A percentile compares a stretch with the other conserved stretches of the same genome.
These are phyloP conservation scores for Cyphomyrus plagiostoma DNA, from an alignment of 2,113 vertebrate species.

Conservation along the genomic window DNA sequence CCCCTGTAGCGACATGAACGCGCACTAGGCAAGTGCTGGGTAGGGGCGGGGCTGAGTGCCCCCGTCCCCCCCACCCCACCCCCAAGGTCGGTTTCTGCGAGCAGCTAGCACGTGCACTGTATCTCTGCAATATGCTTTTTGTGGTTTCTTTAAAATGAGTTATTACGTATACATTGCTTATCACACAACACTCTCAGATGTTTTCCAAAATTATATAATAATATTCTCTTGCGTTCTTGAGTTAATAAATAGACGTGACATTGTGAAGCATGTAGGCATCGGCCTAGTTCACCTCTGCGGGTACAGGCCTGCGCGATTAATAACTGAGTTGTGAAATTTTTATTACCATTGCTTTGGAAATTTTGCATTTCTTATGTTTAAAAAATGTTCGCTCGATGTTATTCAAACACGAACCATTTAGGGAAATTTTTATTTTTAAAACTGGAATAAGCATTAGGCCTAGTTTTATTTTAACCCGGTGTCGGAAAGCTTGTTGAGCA, in stretches of 20 bases:
- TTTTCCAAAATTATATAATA: not conserved
- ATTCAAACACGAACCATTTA: not conserved
- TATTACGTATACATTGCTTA: not conserved
- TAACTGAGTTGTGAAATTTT: not conserved
- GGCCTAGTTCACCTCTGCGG: not conserved
- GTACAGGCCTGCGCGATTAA: not conserved
- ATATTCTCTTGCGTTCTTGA: not conserved
- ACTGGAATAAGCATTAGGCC: not conserved
- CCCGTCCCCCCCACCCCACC: too few relatives aligned
- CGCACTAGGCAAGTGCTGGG: not conserved
- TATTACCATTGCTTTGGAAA: not conserved
- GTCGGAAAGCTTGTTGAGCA: not conserved
- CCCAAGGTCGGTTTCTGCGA: not conserved
- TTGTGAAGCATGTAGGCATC: not conserved
- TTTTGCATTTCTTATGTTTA: not conserved
- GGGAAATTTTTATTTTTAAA: not conserved
- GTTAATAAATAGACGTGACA: not conserved
- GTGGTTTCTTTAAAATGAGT: not conserved
- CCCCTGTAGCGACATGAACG: not conserved
- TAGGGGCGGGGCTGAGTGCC: not conserved
- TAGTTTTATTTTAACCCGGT: not conserved
- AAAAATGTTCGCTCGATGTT: not conserved
- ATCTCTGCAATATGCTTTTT: not conserved
- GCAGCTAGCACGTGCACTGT: not conserved
- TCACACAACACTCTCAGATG: not conserved